Conservation (phyloP, 2,113 vertebrate genomes). For the Pyrgilauda ruficollis region DNA sequence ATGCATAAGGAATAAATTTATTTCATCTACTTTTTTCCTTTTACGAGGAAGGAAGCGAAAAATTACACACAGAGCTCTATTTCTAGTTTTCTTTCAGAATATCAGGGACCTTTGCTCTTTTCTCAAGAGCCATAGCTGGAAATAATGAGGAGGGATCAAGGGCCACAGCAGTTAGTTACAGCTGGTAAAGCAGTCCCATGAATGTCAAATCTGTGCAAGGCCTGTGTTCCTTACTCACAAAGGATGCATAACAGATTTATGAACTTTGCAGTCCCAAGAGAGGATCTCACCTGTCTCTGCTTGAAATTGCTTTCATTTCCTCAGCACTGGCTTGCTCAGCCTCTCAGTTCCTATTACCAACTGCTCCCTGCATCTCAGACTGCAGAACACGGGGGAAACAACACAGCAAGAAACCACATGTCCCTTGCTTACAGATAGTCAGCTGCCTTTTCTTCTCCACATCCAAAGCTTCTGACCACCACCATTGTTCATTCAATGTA, state of each 20-base stretch:
- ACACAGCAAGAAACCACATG: neutral
- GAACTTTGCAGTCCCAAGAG: neutral
- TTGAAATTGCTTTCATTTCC: neutral
- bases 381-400: fast-evolving
- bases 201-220: neutral
- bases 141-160: neutral
- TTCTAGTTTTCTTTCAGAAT: neutral
- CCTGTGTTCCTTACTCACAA: neutral
- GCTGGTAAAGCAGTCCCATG: neutral
- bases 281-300: neutral
- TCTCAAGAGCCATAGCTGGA: neutral
- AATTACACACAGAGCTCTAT: neutral
- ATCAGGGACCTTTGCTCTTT: neutral
- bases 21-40: neutral
- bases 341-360: neutral
- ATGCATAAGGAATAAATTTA: neutral
- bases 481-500: neutral
- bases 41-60: neutral
- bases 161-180: neutral
- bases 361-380: neutral
- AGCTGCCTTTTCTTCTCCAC: neutral
- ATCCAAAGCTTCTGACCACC: neutral
- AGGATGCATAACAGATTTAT: neutral
- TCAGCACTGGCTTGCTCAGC: neutral
- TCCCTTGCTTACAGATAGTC: neutral